Evolutionary conservation across 2,888 invertebrate species (phyloP), one percentile per base, ranked within the genome.

Genomic region (Andrena flavipes): DNA sequence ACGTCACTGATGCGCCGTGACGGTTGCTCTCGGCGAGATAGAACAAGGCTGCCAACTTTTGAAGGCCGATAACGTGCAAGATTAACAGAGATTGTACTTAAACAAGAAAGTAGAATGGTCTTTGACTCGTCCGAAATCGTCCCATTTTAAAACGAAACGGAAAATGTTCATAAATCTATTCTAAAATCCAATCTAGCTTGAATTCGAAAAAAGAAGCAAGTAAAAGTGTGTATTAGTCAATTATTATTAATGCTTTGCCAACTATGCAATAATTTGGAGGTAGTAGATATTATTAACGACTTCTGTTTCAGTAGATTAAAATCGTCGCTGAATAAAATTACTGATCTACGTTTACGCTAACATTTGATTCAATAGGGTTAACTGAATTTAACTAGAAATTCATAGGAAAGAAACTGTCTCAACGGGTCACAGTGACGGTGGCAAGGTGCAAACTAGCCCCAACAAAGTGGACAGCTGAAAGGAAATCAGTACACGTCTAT

Each of bases 401-500:
- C 59, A 20, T 49, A 67, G 33, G 5, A 42, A 56, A 23, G 42
- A 42, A 29, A 49, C 35, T 64, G 59, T 69, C 49, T 51, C 5
- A 62, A 29, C 60, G 59, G 51, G 82, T 63, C 63, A 76, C 29
- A 75, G 63, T 67, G 69, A 73, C 64, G 56, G 74, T 74, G 69
- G 76, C 72, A 68, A 74, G 78, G 78, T 78, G 84, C 48, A 81
- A 81, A 84, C 81, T 72, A 82, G 80, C 70, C 76, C 79, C 49
- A 59, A 84, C 78, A 84, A 84, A 88, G 85, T 82, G 82, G 78
- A 85, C 81, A 86, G 82, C 84, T 88, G 86, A 89, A 90, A 86
- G 87, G 84, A 90, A 91, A 91, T 91, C 87, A 88, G 89, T 88
- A 85, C 56, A 56, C 90, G 88, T 87, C 91, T 91, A 91, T 91